Percentiles rank a stretch among this genome's conserved stretches.
phyloP scores from a whole-genome alignment of 2,113 vertebrate species.

The Malurus cyaneus region DNA sequence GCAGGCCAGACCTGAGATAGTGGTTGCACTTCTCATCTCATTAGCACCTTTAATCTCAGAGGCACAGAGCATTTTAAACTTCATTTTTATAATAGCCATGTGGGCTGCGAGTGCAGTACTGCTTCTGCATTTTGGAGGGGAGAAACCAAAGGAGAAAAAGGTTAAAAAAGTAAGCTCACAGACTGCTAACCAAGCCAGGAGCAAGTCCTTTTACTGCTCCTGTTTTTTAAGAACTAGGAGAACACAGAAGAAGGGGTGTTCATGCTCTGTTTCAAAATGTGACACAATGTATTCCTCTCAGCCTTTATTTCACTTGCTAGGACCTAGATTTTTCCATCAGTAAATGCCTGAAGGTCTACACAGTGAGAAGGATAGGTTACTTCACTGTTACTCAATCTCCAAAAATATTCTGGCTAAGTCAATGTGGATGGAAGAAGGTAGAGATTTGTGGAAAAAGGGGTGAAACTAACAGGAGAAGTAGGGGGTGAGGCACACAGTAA shows the following conservation, averaged over 20 bases:
- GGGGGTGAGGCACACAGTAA: not conserved
- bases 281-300: not conserved
- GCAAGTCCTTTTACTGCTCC: not conserved
- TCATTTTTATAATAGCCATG: not conserved
- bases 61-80: not conserved
- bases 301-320: not conserved
- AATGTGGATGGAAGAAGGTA: too few species aligned
- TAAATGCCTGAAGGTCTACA: not conserved
- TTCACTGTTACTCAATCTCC: not conserved
- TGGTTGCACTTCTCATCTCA: not conserved
- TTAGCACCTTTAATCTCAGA: slow-evolving; percentile 16
- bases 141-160: not conserved
- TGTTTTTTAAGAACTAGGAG: not conserved
- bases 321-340: not conserved
- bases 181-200: not conserved
- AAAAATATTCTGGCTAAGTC: not conserved
- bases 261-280: not conserved
- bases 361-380: not conserved
- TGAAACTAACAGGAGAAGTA: not conserved
- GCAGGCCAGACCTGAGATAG: not conserved
- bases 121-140: not conserved
- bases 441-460: not conserved
- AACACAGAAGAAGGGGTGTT: not conserved
- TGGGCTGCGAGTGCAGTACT: not conserved
- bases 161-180: not conserved